Evolutionary conservation across 1,140 invertebrate genomes (phyloP), one percentile per base, ranked within the genome.

Genomic region (Aplysia californica): DNA sequence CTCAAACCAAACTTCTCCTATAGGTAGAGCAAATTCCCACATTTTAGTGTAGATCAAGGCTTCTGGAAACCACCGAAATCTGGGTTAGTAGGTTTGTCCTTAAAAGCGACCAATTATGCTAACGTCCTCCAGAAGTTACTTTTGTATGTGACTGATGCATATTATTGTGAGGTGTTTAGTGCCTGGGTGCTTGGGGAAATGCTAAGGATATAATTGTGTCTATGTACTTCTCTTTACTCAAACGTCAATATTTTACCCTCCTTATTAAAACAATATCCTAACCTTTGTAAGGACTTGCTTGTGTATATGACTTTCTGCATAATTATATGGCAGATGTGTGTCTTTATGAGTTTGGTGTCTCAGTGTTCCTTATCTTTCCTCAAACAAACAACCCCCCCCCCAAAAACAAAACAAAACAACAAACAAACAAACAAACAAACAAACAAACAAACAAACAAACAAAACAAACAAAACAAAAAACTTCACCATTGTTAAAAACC

Each of bases 131-230:
- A 10, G 10, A 20, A 58, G 21, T 38, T 35, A 79, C 78, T 70
- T 99, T 98, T 5, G 98, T 99, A 90, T 99, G 99, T 97, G 96
- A 90, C 98, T 99, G 87, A 99, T 99, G 92, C 99, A 97, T 66
- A 98, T 99, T 66, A 98, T 99, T 91, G 99, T 99, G 44, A 99
- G 92, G 89, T 99, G 98, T 91, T 99, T 99, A 55, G 97, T 98
- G 89, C 99, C 98, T 91, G 98, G 98, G 91, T 99, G 98, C 91
- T 99, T 99, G 39, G 98, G 88, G 75, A 89, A 98, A 91, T 99
- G 98, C 90, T 99, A 98, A 50, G 10, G 10, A 15, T 50, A n/a
- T 50, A 15, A 50, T 50, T 15, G 44, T 15, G n/a, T 50, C 10
- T 50, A n/a, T 50, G 44, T 50, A n/a, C 10, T 50, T 15, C 44